Conservation (phyloP, 2,113 vertebrate genomes). For the Charadrius vociferus region DNA sequence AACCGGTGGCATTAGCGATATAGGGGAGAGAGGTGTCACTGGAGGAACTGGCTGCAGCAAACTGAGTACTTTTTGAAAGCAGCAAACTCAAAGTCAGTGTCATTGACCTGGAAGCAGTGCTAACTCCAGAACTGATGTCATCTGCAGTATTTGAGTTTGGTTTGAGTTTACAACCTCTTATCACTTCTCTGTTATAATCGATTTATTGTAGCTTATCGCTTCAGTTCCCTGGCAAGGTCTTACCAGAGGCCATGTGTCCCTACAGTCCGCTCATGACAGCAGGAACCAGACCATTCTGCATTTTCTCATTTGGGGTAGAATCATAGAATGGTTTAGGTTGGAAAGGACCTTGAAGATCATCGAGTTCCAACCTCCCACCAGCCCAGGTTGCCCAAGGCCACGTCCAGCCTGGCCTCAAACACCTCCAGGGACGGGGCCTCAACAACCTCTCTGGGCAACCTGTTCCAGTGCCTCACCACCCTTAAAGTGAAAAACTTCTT, state of each 20-base stretch:
- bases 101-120: neutral
- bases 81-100: neutral
- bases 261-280: neutral
- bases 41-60: neutral
- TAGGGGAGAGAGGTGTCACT: neutral
- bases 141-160: neutral
- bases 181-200: neutral
- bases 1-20: fast-evolving
- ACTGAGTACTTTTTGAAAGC: too few relatives aligned
- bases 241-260: neutral
- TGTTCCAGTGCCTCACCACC: too few relatives aligned
- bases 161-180: neutral
- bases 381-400: too few relatives aligned
- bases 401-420: too few relatives aligned
- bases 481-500: too few relatives aligned
- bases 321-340: too few relatives aligned
- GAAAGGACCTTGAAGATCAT: too few relatives aligned
- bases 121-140: neutral
- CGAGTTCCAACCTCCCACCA: too few relatives aligned
- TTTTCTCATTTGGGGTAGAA: neutral
- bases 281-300: neutral
- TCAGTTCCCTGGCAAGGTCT: neutral
- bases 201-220: neutral
- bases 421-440: too few relatives aligned
- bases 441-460: too few relatives aligned